Evolutionary conservation across 2,888 invertebrate species (phyloP).

Genomic region (Phyto melanocephala): DNA sequence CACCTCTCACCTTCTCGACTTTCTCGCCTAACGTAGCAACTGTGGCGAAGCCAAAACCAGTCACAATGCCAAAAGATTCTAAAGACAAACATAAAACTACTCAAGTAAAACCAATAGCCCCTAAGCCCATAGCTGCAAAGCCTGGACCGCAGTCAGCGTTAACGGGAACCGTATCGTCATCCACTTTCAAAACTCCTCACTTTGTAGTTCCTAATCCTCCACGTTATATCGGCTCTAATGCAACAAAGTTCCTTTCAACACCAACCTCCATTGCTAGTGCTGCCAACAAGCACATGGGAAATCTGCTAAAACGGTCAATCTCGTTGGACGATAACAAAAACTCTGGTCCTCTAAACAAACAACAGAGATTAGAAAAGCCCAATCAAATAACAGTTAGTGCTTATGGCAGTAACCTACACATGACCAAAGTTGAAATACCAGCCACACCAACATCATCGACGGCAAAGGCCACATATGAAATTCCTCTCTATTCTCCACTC

Average conservation of each 20-base stretch:
- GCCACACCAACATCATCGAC: constrained; percentile 59
- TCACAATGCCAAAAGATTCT: constrained; percentile 23
- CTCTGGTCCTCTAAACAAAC: constrained; percentile 59
- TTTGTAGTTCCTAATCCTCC: constrained; percentile 75
- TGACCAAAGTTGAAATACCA: constrained; percentile 59
- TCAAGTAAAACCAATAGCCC: constrained; percentile 59
- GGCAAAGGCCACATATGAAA: constrained; percentile 65
- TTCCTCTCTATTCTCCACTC: constrained; percentile 69
- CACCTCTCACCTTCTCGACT: constrained; percentile 71
- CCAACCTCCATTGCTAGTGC: constrained; percentile 77
- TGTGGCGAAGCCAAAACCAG: constrained; percentile 49
- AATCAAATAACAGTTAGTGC: constrained; percentile 61
- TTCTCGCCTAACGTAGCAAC: constrained; percentile 56
- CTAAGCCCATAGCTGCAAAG: constrained; percentile 45
- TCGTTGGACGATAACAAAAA: constrained; percentile 74
- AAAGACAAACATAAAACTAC: constrained; percentile 53
- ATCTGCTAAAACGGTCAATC: constrained; percentile 73
- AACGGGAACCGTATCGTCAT: neutral
- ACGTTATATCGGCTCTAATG: constrained; percentile 66
- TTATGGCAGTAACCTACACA: constrained; percentile 50
- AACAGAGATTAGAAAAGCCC: constrained; percentile 70
- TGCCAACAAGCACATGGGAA: constrained; percentile 72
- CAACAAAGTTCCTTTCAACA: constrained; percentile 69
- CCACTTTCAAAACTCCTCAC: constrained; percentile 66
- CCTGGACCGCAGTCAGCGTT: neutral